Conservation (phyloP, 2,888 invertebrate genomes). For the Ecdyonurus torrentis region DNA sequence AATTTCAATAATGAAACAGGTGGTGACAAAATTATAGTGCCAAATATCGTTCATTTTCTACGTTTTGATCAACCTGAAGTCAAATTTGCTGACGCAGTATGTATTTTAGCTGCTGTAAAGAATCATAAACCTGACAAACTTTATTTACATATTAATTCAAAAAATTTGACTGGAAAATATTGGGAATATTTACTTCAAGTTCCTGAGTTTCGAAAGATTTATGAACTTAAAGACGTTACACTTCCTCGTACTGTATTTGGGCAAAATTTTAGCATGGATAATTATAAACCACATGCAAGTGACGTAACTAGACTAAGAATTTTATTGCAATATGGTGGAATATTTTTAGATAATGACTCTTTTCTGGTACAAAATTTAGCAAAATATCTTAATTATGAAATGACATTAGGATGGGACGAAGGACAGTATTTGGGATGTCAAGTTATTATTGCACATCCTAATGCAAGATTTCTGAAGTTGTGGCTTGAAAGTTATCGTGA, state of each 20-base stretch:
- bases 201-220: slow-evolving; percentile 12
- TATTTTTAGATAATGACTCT: slow-evolving; percentile 22
- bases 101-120: slow-evolving; percentile 16
- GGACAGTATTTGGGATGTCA: slow-evolving; percentile 13
- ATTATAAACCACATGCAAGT: slow-evolving; percentile 13
- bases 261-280: slow-evolving; percentile 7
- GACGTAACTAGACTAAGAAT: slow-evolving; percentile 16
- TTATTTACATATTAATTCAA: slow-evolving; percentile 19
- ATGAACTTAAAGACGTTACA: neutral
- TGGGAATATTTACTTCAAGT: slow-evolving; percentile 15
- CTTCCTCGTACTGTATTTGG: neutral
- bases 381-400: slow-evolving; percentile 20
- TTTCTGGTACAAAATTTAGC: slow-evolving; percentile 20
- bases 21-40: slow-evolving; percentile 16
- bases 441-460: slow-evolving; percentile 19
- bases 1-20: slow-evolving; percentile 18
- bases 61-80: slow-evolving; percentile 15
- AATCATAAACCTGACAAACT: slow-evolving; percentile 20
- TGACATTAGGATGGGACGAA: slow-evolving; percentile 19
- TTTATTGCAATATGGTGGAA: slow-evolving; percentile 21
- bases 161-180: slow-evolving; percentile 14
- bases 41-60: slow-evolving; percentile 22
- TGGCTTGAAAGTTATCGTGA: slow-evolving; percentile 20
- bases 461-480: slow-evolving; percentile 19
- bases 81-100: slow-evolving; percentile 16